These are phyloP conservation scores for Cyphomyrus discorhynchus DNA, from an alignment of 2,113 vertebrate species.

Conservation along the genomic window DNA sequence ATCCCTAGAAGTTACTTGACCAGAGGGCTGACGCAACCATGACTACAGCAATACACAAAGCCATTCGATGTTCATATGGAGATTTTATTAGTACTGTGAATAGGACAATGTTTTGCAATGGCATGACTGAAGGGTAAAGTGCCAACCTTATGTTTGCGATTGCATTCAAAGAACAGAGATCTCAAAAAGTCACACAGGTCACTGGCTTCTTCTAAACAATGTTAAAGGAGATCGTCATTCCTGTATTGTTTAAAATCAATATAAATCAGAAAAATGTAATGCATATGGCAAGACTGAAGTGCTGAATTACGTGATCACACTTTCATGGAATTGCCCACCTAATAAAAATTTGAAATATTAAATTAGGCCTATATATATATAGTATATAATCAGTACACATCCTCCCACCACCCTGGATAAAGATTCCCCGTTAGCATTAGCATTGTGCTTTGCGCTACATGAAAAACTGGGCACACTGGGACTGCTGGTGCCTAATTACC, in stretches of 20 bases:
- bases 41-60: slow-evolving; percentile 20
- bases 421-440: slow-evolving; percentile 29
- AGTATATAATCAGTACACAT: slow-evolving; percentile 36
- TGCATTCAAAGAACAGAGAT: background rate
- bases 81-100: slow-evolving; percentile 53
- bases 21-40: background rate
- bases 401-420: slow-evolving; percentile 30
- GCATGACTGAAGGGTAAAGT: slow-evolving; percentile 45
- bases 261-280: background rate
- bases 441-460: slow-evolving; percentile 49
- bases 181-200: background rate
- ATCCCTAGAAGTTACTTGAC: background rate
- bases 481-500: slow-evolving; percentile 21
- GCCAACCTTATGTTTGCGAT: slow-evolving; percentile 30
- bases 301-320: slow-evolving; percentile 17
- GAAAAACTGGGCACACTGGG: slow-evolving; percentile 23
- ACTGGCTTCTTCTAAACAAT: background rate
- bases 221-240: background rate
- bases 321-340: slow-evolving; percentile 14
- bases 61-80: slow-evolving; percentile 32
- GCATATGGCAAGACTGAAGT: background rate
- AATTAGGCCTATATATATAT: background rate
- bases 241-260: background rate
- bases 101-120: slow-evolving; percentile 44
- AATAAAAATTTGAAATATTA: slow-evolving; percentile 31